Conservation (phyloP, 2,888 invertebrate species). For the Napeogenes inachia region DNA sequence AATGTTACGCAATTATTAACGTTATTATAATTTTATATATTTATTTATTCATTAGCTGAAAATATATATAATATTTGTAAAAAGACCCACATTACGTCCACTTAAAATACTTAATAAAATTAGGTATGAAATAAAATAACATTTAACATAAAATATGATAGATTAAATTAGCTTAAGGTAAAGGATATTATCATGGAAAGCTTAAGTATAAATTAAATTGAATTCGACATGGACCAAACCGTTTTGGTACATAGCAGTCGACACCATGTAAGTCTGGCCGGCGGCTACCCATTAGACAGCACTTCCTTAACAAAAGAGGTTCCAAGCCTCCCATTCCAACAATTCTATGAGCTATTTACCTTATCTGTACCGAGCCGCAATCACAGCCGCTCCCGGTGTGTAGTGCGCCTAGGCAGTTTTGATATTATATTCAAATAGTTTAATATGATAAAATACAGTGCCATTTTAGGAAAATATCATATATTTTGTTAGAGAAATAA, state of each 20-base stretch:
- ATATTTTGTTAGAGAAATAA: too few relatives aligned
- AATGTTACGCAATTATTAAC: not conserved
- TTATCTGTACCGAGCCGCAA: constrained; percentile 69
- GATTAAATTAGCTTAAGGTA: not conserved
- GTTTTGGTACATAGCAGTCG: constrained; percentile 57
- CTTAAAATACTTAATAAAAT: too few relatives aligned
- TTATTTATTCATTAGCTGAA: not conserved
- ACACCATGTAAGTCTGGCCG: constrained; percentile 71
- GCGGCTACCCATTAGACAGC: constrained; percentile 69
- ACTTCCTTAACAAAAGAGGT: constrained; percentile 74
- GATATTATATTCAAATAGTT: constrained; percentile 23
- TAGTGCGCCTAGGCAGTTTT: constrained; percentile 34
- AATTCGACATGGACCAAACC: constrained; percentile 39
- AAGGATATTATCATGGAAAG: too few relatives aligned
- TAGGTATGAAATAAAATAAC: not conserved
- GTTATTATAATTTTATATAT: not conserved
- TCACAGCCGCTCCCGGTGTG: constrained; percentile 60
- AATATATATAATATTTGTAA: too few relatives aligned
- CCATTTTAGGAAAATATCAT: too few relatives aligned
- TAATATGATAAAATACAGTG: not conserved
- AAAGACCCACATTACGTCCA: too few relatives aligned
- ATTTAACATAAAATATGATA: not conserved
- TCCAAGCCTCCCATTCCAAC: constrained; percentile 66
- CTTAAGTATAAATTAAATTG: constrained; percentile 1
- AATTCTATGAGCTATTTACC: constrained; percentile 78